Evolutionary conservation across 1,140 invertebrate genomes (phyloP).

Genomic region (Drosophila tropicalis): DNA sequence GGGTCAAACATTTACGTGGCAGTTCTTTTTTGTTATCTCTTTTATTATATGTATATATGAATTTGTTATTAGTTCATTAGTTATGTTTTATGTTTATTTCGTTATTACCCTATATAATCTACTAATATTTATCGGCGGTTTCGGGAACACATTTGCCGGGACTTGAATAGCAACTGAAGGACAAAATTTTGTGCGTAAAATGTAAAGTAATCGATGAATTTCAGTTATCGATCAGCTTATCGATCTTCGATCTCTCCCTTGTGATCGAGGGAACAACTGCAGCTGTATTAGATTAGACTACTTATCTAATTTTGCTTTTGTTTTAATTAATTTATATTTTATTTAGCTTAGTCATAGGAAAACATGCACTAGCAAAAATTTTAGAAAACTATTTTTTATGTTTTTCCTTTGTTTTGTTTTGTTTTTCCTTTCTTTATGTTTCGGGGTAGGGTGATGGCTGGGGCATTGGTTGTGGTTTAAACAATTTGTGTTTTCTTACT

Average conservation of each 20-base stretch:
- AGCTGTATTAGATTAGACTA: constrained; percentile 61
- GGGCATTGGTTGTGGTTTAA: background rate
- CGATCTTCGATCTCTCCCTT: constrained; percentile 34
- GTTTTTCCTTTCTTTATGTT: constrained; percentile 27
- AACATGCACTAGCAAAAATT: constrained; percentile 68
- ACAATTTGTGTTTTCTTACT: background rate
- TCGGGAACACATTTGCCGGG: constrained; percentile 77
- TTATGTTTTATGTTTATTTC: constrained; percentile 50
- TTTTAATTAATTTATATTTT: constrained; percentile 21
- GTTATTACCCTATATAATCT: constrained; percentile 70
- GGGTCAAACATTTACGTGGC: constrained; percentile 76
- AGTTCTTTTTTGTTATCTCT: constrained; percentile 50
- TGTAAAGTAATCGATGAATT: background rate
- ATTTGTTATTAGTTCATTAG: constrained; percentile 37
- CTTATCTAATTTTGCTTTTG: constrained; percentile 58
- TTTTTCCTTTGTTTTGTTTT: constrained; percentile 30
- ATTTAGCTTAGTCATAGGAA: constrained; percentile 61
- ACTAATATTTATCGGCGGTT: constrained; percentile 79
- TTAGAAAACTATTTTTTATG: constrained; percentile 58
- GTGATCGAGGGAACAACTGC: constrained; percentile 34
- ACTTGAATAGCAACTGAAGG: constrained; percentile 29
- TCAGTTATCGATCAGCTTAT: constrained; percentile 22
- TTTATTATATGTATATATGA: constrained; percentile 41
- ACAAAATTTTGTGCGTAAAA: constrained; percentile 64
- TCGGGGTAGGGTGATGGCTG: background rate